phyloP scores from a whole-genome alignment of 2,888 invertebrate genomes.

The Drosophila pseudotalamancana region DNA sequence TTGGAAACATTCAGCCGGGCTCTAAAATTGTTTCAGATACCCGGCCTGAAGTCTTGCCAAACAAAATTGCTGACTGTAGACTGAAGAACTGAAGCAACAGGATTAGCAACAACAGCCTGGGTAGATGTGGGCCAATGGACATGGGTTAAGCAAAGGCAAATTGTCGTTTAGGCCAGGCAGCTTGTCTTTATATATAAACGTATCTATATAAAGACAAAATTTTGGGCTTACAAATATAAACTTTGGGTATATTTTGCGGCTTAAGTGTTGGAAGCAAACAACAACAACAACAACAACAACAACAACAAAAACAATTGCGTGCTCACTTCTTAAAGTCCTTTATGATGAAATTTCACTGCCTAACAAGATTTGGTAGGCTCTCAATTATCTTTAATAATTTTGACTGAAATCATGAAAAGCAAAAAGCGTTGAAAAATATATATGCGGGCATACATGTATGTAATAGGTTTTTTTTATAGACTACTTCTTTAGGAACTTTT shows the following conservation, averaged over 20 bases:
- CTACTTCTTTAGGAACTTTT: too few relatives aligned
- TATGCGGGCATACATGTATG: too few relatives aligned
- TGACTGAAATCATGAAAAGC: not conserved
- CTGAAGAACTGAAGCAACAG: conserved; percentile 22
- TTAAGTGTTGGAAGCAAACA: conserved; percentile 59
- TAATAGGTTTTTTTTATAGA: too few relatives aligned
- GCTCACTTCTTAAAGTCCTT: conserved; percentile 27
- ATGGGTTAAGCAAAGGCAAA: conserved; percentile 61
- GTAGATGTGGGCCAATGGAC: conserved; percentile 34
- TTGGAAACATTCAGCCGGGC: conserved; percentile 60
- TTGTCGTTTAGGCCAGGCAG: conserved; percentile 50
- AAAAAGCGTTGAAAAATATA: too few relatives aligned
- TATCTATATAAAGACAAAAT: conserved; percentile 27
- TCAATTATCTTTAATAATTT: not conserved
- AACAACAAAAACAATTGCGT: conserved; percentile 33
- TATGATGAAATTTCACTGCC: conserved; percentile 22
- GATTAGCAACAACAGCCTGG: conserved; percentile 8
- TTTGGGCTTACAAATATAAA: conserved; percentile 56
- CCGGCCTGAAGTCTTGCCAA: conserved; percentile 20
- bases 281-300: conserved; percentile 38
- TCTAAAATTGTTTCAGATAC: conserved; percentile 28
- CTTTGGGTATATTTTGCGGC: conserved; percentile 71
- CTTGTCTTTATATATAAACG: conserved; percentile 24
- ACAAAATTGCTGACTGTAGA: conserved; percentile 42
- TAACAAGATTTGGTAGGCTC: conserved; percentile 2